A percentile compares a stretch with the other conserved stretches of the same genome.
Conservation (phyloP, 1,140 invertebrate genomes). For the Leptinotarsa undecemlineata region DNA sequence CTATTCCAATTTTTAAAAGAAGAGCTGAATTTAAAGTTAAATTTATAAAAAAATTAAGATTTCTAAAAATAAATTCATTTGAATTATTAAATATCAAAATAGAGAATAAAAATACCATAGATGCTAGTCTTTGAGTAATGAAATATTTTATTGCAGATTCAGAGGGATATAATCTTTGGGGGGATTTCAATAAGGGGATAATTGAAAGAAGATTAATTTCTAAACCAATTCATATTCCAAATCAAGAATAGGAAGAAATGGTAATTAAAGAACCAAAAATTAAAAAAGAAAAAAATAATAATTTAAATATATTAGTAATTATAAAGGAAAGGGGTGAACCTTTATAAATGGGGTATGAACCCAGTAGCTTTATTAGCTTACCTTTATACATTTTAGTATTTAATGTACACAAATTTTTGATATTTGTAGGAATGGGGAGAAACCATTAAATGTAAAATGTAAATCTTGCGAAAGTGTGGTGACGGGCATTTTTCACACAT, state of each 20-base stretch:
- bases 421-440: constrained; percentile 60
- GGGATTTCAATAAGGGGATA: constrained; percentile 57
- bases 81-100: constrained; percentile 54
- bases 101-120: constrained; percentile 56
- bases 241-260: constrained; percentile 58
- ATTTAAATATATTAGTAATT: constrained; percentile 56
- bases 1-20: constrained; percentile 57
- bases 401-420: constrained; percentile 61
- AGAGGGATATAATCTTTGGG: constrained; percentile 54
- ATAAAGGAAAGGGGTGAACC: constrained; percentile 57
- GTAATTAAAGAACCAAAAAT: constrained; percentile 58
- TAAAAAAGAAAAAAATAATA: constrained; percentile 57
- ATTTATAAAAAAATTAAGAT: constrained; percentile 42
- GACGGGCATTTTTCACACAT: constrained; percentile 48
- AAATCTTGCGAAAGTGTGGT: constrained; percentile 25
- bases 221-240: constrained; percentile 59
- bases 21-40: constrained; percentile 49
- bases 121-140: constrained; percentile 57
- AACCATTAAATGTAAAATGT: constrained; percentile 60
- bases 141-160: constrained; percentile 60
- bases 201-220: constrained; percentile 62
- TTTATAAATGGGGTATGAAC: constrained; percentile 59
- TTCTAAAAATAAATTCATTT: constrained; percentile 41
- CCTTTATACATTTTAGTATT: constrained; percentile 61
- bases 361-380: constrained; percentile 59